These are phyloP conservation scores for Platyscapa corneri DNA, from an alignment of 1,140 invertebrate species.

Conservation along the genomic window DNA sequence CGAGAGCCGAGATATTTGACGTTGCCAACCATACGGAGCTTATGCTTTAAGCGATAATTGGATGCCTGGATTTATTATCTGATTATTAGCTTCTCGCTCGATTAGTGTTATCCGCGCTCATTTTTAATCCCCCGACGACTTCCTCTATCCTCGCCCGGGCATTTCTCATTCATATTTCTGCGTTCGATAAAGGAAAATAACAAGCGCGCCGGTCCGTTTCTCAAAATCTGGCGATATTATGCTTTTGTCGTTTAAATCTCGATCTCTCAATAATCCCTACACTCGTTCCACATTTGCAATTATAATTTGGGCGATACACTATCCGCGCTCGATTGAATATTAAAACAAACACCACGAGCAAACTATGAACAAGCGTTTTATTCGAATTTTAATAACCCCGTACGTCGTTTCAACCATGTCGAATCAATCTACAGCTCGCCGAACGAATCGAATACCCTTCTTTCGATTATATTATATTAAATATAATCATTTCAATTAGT, in stretches of 20 bases:
- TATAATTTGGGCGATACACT: neutral
- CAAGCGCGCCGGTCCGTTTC: too few species aligned
- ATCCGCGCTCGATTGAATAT: neutral
- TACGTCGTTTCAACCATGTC: neutral
- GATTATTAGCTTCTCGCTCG: too few species aligned
- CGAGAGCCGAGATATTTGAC: neutral
- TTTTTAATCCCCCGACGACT: too few species aligned
- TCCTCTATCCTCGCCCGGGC: too few species aligned
- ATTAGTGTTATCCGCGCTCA: too few species aligned
- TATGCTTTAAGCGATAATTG: neutral
- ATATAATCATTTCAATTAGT: neutral
- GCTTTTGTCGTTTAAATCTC: too few species aligned
- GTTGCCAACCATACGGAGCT: neutral
- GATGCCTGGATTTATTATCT: neutral
- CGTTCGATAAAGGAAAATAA: too few species aligned
- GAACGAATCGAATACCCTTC: neutral
- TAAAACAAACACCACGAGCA: neutral
- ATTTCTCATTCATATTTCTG: too few species aligned
- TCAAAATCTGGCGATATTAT: too few species aligned
- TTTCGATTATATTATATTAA: neutral
- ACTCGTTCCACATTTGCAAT: neutral
- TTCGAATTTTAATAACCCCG: neutral
- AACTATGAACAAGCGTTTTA: neutral
- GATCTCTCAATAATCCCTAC: too few species aligned
- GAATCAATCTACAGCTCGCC: neutral